These are phyloP conservation scores for Bilobella aurantiaca DNA, from an alignment of 1,140 invertebrate genomes.

Conservation along the genomic window DNA sequence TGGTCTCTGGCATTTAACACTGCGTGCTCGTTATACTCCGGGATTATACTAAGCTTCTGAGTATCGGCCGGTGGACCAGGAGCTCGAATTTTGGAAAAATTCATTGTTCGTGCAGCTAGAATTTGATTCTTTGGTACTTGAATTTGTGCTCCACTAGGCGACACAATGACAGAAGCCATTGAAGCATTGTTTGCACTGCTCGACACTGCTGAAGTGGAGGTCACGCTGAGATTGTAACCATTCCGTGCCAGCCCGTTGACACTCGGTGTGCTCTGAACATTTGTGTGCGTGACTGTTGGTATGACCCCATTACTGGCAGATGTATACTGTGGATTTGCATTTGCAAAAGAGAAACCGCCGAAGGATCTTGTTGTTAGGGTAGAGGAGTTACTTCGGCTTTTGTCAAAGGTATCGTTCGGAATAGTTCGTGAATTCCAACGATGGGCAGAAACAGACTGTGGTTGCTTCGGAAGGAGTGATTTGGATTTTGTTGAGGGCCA, in stretches of 20 bases:
- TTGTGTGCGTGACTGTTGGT: not conserved
- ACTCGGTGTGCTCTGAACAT: not conserved
- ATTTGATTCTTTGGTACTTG: not conserved
- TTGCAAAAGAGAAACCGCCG: not conserved
- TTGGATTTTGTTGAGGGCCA: constrained; percentile 29
- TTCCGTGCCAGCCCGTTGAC: not conserved
- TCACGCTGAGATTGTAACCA: not conserved
- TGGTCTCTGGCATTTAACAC: not conserved
- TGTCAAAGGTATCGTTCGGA: constrained; percentile 20
- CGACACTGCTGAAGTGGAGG: too few relatives aligned
- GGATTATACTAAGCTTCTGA: constrained; percentile 8
- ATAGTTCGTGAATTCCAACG: not conserved
- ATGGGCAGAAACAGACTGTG: not conserved
- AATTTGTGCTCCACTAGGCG: not conserved
- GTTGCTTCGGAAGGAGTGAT: constrained; percentile 26
- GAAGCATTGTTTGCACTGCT: not conserved
- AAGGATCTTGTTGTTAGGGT: not conserved
- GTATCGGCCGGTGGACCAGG: constrained; percentile 9
- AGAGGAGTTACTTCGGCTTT: not conserved
- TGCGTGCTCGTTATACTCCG: constrained; percentile 14
- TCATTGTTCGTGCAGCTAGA: not conserved
- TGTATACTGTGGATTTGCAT: not conserved
- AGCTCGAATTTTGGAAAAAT: constrained; percentile 20
- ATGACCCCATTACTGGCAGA: not conserved
- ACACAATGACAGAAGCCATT: not conserved